Conservation (phyloP, 2,797 vertebrate genomes). For the Neosilurus hyrtlii region DNA sequence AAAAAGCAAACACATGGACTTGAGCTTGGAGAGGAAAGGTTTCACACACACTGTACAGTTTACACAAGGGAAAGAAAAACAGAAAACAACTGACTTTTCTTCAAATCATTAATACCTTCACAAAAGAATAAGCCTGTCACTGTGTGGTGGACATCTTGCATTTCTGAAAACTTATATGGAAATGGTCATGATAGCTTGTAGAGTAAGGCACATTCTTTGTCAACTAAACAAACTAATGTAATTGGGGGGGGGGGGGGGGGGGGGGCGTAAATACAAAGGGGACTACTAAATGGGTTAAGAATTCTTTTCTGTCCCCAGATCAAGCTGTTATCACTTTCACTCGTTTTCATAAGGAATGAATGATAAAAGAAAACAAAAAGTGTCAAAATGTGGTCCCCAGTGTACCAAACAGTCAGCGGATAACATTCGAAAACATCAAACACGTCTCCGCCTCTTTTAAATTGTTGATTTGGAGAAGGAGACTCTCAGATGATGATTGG, state of each 20-base stretch:
- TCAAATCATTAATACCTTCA: constrained; percentile 68
- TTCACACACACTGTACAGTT: constrained; percentile 50
- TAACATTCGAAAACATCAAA: constrained; percentile 60
- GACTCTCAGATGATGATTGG: constrained; percentile 94
- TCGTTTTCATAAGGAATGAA: constrained; percentile 67
- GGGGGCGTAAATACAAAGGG: constrained; percentile 64
- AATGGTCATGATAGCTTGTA: constrained; percentile 65
- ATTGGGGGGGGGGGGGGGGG: constrained; percentile 72
- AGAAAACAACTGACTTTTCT: constrained; percentile 57
- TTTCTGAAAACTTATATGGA: constrained; percentile 59
- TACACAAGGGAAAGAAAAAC: constrained; percentile 40
- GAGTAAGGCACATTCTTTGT: constrained; percentile 91
- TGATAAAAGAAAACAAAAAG: constrained; percentile 61
- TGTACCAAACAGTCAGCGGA: constrained; percentile 82
- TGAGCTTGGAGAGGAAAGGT: constrained; percentile 43
- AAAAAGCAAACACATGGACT: constrained; percentile 33
- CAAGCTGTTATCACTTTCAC: constrained; percentile 48
- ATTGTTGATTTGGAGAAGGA: constrained; percentile 98
- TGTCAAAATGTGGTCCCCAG: constrained; percentile 85
- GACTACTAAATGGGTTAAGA: constrained; percentile 27
- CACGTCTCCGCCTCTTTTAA: constrained; percentile 62
- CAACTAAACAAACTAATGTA: constrained; percentile 74
- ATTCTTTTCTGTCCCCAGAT: constrained; percentile 67
- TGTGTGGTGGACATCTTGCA: constrained; percentile 34
- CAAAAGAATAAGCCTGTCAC: constrained; percentile 77